Base-by-base conservation (phyloP, 1,140 invertebrate species). In the Elymnias hypermnestra region DNA sequence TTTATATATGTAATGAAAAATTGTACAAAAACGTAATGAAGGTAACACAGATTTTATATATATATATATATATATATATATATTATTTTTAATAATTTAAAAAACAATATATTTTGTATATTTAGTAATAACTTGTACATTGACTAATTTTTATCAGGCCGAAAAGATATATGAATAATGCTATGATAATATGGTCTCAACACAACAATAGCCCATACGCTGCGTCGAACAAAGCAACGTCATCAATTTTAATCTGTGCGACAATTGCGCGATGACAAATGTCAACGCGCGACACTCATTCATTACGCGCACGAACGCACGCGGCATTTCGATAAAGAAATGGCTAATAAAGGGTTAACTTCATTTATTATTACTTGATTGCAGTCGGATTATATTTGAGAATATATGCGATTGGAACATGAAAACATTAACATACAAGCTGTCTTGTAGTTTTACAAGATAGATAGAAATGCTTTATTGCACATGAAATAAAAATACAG, bases 181-280 rank as follows among this genome's bases (percentile, higher is more conserved):
- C 28, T 35, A 45, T 54, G 53, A 78, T 70, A 82, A 70, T 62
- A 61, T 49, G 39, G 60, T 58, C 60, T 49, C 47, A 45, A 49
- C 29, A 45, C 40, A 60, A 77, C 69, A 78, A 79, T 67, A 44
- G 69, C 51, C 59, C 72, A 63, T 71, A 68, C 73, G 72, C 61
- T 46, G 57, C 53, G 56, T 49, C 63, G 58, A 65, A 81, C 81
- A 82, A 84, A 72, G 72, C 68, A 66, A 71, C 72, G 78, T 85
- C 81, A 85, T 85, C 78, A 85, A 83, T 85, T 83, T 85, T 83
- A 85, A 85, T 85, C 78, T 79, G 66, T 41, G 68, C 73, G 73
- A 82, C 78, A 83, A 83, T 83, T 82, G 81, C 78, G 59, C 78
- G 78, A 78, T 79, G 81, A 85, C 81, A 85, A 85, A 85, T 83